A percentile compares a stretch with the other conserved stretches of the same genome.
phyloP scores from a whole-genome alignment of 2,797 vertebrate genomes.

The Pseudomugil tenellus region DNA sequence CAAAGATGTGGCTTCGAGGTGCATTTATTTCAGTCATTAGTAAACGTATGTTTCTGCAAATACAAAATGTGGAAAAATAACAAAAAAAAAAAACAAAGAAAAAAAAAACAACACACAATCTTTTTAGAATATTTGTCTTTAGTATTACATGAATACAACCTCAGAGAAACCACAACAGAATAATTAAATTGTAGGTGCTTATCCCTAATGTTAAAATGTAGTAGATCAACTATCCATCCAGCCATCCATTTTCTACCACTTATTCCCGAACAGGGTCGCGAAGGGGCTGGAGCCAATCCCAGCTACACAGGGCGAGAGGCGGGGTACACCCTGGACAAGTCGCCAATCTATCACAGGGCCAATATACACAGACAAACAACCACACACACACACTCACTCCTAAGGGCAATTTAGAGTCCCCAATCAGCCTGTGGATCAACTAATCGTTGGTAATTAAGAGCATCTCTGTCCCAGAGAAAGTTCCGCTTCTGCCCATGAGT shows the following conservation, averaged over 20 bases:
- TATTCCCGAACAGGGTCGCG: too few relatives aligned
- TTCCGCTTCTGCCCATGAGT: not conserved
- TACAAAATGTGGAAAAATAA: too few relatives aligned
- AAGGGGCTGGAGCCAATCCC: too few relatives aligned
- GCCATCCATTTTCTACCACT: too few relatives aligned
- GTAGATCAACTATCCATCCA: too few relatives aligned
- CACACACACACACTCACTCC: too few relatives aligned
- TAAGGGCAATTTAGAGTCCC: too few relatives aligned
- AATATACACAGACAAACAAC: too few relatives aligned
- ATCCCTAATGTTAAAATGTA: not conserved
- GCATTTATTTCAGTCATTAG: not conserved
- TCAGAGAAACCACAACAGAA: not conserved
- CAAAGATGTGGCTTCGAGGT: not conserved
- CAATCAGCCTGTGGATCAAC: too few relatives aligned
- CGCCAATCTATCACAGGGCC: too few relatives aligned
- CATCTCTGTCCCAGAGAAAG: not conserved
- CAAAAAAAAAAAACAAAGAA: not conserved
- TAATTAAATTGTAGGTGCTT: not conserved
- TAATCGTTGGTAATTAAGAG: not conserved
- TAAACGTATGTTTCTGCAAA: not conserved
- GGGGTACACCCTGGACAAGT: too few relatives aligned
- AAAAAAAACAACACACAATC: not conserved
- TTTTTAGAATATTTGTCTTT: not conserved
- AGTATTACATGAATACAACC: not conserved
- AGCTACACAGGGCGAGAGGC: too few relatives aligned